These are phyloP conservation scores for Pelobates fuscus DNA, from an alignment of 2,113 vertebrate species.

Conservation along the genomic window DNA sequence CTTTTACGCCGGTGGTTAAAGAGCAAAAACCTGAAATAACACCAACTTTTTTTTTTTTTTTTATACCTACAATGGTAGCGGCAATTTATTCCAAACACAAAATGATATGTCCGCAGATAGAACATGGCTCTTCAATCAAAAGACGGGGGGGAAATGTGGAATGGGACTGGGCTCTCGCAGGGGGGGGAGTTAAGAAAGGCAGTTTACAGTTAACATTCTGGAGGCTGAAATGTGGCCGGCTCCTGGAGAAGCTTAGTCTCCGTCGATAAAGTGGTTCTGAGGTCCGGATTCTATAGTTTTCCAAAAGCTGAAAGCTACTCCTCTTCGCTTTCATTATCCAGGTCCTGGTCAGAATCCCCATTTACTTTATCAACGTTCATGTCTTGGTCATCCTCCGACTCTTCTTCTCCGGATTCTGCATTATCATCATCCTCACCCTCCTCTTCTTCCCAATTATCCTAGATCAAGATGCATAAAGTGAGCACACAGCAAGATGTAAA, in stretches of 20 bases:
- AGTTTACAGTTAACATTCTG: constrained; percentile 59
- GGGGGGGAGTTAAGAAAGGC: constrained; percentile 58
- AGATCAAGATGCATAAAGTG: constrained; percentile 24
- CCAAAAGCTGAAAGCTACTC: constrained; percentile 68
- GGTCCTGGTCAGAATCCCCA: constrained; percentile 91
- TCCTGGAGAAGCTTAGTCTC: constrained; percentile 43
- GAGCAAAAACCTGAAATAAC: background rate
- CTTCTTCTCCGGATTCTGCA: constrained; percentile 62
- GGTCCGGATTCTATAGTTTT: background rate
- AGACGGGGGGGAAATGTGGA: background rate
- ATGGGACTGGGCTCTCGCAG: no score
- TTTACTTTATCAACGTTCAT: constrained; percentile 84
- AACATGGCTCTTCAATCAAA: constrained; percentile 54
- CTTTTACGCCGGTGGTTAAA: background rate
- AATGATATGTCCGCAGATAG: constrained; percentile 57
- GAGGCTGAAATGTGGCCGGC: constrained; percentile 56
- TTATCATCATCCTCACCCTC: constrained; percentile 62
- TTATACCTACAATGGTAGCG: constrained; percentile 10
- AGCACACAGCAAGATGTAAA: background rate
- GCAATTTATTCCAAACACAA: constrained; percentile 21
- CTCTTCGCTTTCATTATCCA: constrained; percentile 92
- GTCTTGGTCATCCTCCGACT: constrained; percentile 70
- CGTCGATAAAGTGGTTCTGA: constrained; percentile 54
- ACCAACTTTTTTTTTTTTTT: background rate
- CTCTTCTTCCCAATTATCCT: constrained; percentile 89